Evolutionary conservation across 2,888 invertebrate genomes (phyloP).

Genomic region (Cosmopolites sordidus): DNA sequence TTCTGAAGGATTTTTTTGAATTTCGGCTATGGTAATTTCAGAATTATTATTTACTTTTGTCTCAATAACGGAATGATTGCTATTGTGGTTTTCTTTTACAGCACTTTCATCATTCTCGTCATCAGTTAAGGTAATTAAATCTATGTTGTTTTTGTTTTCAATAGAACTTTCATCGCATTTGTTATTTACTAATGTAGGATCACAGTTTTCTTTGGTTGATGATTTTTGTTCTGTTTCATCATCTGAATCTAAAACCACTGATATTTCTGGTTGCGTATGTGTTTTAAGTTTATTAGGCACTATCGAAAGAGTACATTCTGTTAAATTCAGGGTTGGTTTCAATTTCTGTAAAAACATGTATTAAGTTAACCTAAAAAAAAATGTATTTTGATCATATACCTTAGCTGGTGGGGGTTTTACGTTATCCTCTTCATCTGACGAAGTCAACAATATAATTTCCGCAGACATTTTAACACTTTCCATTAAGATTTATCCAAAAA

Average conservation of each 20-base stretch:
- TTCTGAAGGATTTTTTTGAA: not conserved
- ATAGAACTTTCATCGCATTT: not conserved
- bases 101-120: constrained; percentile 16
- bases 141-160: constrained; percentile 2
- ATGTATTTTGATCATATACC: constrained; percentile 17
- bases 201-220: not conserved
- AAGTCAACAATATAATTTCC: constrained; percentile 24
- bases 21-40: not conserved
- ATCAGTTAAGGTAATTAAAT: constrained; percentile 20
- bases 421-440: constrained; percentile 26
- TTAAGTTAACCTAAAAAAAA: constrained; percentile 16
- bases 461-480: constrained; percentile 18
- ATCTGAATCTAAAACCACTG: constrained; percentile 18
- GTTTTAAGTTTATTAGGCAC: constrained; percentile 1
- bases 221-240: not conserved
- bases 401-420: constrained; percentile 17
- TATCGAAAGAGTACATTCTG: constrained; percentile 9
- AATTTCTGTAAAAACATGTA: constrained; percentile 6
- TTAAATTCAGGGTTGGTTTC: constrained; percentile 1
- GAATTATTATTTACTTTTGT: not conserved
- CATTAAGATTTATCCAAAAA: too few species aligned
- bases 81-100: not conserved
- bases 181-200: not conserved
- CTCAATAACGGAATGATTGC: not conserved
- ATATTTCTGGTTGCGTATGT: not conserved